Base-by-base conservation (phyloP, 2,888 invertebrate species). In the Heliconius ethilla region DNA sequence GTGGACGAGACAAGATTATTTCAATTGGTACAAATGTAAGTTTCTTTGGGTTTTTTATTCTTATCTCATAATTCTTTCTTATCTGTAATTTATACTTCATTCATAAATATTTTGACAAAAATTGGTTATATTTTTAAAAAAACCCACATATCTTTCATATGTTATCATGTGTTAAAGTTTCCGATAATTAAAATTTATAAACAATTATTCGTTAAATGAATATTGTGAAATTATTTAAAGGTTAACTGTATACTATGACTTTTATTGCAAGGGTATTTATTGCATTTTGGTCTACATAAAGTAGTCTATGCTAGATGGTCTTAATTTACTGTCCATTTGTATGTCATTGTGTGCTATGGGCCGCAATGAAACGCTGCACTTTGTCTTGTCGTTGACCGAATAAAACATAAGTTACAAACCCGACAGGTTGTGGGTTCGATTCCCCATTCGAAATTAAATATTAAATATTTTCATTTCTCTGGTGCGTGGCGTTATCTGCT, bases 21-120 rank as follows among this genome's bases (percentile, higher is more conserved):
- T 85, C 91, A 93, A 83, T 87, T 96, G 79, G 87, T 92, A 75
- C 90, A 96, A 86, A 93, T 92, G 96, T 97, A 92, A 95, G 96
- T 95, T 45, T 0, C 10, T 69, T 69, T 45, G 3, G 40, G 11
- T 2, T 25, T 25, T 25, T 15, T 15, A 25, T 67, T 37, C 37
- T 59, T 59, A n/a, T 59, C 59, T 59, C n/a, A n/a, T 59, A n/a
- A 3, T n/a, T 59, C 10, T 59, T 59, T 59, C 59, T 59, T 59
- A n/a, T 51, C 51, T 0, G 0, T 22, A 9, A n/a, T 55, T 22
- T n/a, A 55, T 59, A 59, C 4, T 59, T 59, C 4, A n/a, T 59
- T n/a, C 4, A n/a, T n/a, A 59, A 59, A 59, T 59, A n/a, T 59
- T 59, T 59, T 10, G 10, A 22, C 59, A 11, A 59, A n/a, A 59